phyloP scores from a whole-genome alignment of 1,140 invertebrate genomes.

The Paralvinella palmiformis region DNA sequence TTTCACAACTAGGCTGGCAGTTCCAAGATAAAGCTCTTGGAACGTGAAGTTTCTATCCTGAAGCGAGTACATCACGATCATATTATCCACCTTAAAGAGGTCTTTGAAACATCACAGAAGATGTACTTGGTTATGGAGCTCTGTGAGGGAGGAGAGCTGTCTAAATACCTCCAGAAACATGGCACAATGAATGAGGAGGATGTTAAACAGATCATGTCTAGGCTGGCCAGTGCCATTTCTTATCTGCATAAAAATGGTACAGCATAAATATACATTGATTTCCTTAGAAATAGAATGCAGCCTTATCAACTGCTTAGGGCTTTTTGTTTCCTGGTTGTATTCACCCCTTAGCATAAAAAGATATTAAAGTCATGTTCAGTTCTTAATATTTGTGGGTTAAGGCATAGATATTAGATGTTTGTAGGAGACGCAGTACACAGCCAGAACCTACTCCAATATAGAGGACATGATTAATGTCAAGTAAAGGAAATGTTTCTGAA shows the following conservation, averaged over 20 bases:
- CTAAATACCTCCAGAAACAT: constrained; percentile 41
- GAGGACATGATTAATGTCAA: too few species aligned
- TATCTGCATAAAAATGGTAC: constrained; percentile 59
- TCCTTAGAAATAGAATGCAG: too few species aligned
- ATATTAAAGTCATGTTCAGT: too few species aligned
- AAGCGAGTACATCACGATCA: constrained; percentile 55
- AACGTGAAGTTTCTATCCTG: constrained; percentile 55
- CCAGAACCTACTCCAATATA: too few species aligned
- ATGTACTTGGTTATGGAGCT: constrained; percentile 54
- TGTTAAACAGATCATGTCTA: constrained; percentile 48
- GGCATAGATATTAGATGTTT: too few species aligned
- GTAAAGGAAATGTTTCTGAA: too few species aligned
- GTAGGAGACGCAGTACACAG: too few species aligned
- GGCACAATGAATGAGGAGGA: constrained; percentile 48
- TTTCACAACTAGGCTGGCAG: constrained; percentile 42
- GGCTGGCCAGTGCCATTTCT: constrained; percentile 51
- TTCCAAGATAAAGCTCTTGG: constrained; percentile 44
- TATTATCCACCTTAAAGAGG: constrained; percentile 54
- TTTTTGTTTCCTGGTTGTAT: too few species aligned
- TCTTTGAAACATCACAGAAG: constrained; percentile 53
- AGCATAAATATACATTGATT: too few species aligned
- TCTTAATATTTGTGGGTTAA: too few species aligned
- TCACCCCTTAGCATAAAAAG: too few species aligned
- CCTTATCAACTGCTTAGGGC: too few species aligned
- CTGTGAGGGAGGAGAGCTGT: constrained; percentile 51